Evolutionary conservation across 23 tunicate genomes (phyloP), one percentile per base, ranked within the genome.

Genomic region (Trididemnum miniatum): DNA sequence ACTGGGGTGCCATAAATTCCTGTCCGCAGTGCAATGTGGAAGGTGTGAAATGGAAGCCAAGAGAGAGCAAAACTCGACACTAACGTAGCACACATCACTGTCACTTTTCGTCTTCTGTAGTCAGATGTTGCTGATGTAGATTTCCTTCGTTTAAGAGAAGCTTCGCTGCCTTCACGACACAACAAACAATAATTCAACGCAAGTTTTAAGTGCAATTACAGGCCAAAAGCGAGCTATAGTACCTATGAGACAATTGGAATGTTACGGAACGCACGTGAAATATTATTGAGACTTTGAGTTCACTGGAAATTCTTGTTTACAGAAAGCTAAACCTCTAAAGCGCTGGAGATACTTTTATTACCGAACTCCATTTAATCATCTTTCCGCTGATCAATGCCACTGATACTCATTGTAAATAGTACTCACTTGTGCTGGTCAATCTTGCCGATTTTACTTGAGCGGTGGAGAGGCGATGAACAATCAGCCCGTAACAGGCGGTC

Each of bases 51-150:
- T 18, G 86, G 92, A 12, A 87, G 65, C 97, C 97, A 92, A 74
- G 88, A 87, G 29, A 83, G 38, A 34, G 38, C 71, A 73, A 92
- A 92, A 37, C 64, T 59, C 2, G 63, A 30, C 23, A 92, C 97
- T 22, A 92, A 78, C 0, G 85, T 66, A 1, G 92, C 97, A 50
- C 97, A 92, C 97, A 92, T 92, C 18, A 92, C 67, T 20, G 97
- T 86, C 51, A 92, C 86, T 4, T 92, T 75, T 20, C 71, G 54
- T 30, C 85, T 62, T 69, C 81, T 87, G 37, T 54, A 71, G 75
- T 87, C 89, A 20, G 97, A 82, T 1, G 7, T 4, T 4, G 75
- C 31, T 62, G 67, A 20, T 12, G 67, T 12, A 20, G 29, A 62
- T 62, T 62, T 71, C n/a, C 44, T 71, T 24, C 76, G 36, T 24